A percentile compares a stretch with the other conserved stretches of the same genome.
phyloP scores from a whole-genome alignment of 1,140 invertebrate species.

The Brachionus sp. region DNA sequence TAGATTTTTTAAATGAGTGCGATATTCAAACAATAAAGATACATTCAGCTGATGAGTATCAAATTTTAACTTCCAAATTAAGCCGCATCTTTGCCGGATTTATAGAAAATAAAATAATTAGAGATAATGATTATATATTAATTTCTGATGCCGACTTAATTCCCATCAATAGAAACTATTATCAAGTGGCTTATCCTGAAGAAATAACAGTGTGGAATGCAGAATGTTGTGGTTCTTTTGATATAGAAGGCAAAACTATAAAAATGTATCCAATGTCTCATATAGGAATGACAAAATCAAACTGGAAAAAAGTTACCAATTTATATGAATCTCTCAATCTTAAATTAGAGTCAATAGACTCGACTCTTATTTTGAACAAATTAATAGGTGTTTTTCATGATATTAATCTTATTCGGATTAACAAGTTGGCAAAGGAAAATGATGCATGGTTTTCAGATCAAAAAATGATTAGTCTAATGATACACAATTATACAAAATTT shows the following conservation, averaged over 20 bases:
- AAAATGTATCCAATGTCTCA: slow-evolving; percentile 48
- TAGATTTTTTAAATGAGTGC: background rate
- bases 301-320: slow-evolving; percentile 45
- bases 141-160: slow-evolving; percentile 32
- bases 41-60: background rate
- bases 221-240: slow-evolving; percentile 47
- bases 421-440: background rate
- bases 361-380: background rate
- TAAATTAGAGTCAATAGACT: background rate
- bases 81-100: slow-evolving; percentile 21
- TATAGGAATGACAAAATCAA: slow-evolving; percentile 46
- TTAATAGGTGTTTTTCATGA: background rate
- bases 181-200: background rate
- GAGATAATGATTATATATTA: slow-evolving; percentile 11
- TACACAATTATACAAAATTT: background rate
- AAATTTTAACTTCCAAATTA: background rate
- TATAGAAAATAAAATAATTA: background rate
- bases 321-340: background rate
- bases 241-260: slow-evolving; percentile 3
- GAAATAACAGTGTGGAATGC: slow-evolving; percentile 37
- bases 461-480: slow-evolving; percentile 22
- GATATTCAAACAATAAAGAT: background rate
- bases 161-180: background rate
- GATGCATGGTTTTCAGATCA: background rate
- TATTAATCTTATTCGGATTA: background rate